Percentiles rank a stretch among this genome's conserved stretches.
These are phyloP conservation scores for Microctonus aethiopoides DNA, from an alignment of 2,888 invertebrate genomes.

Conservation along the genomic window DNA sequence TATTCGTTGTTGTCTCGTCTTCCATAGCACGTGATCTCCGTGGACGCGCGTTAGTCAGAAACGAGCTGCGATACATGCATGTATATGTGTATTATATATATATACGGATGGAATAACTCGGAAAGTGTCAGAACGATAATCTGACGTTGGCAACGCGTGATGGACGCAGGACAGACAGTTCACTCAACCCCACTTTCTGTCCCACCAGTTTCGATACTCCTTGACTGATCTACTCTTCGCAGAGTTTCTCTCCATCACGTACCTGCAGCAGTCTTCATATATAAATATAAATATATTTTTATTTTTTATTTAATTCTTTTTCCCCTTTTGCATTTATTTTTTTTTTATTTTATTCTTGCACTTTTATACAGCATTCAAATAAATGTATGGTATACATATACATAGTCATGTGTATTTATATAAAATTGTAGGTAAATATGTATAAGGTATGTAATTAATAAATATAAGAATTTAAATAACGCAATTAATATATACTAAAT, in stretches of 20 bases:
- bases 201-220: conserved; percentile 30
- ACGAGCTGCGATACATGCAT: conserved; percentile 22
- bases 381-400: no score
- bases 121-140: conserved; percentile 68
- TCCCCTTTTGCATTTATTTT: background rate
- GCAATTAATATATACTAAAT: conserved; percentile 3
- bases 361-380: no score
- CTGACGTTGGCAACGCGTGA: conserved; percentile 65
- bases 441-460: no score
- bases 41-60: conserved; percentile 28
- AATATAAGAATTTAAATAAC: background rate
- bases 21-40: conserved; percentile 30
- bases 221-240: conserved; percentile 33
- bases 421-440: background rate
- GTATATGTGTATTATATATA: background rate
- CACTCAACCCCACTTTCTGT: conserved; percentile 47
- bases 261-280: background rate
- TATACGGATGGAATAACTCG: conserved; percentile 64
- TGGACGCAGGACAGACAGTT: conserved; percentile 58
- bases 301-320: conserved; percentile 4
- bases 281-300: background rate
- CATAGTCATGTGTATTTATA: background rate
- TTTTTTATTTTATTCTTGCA: no score
- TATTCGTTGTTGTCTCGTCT: conserved; percentile 34
- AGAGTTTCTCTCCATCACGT: conserved; percentile 1